Evolutionary conservation across 2,888 invertebrate species (phyloP).

Genomic region (Phaedon cochleariae): DNA sequence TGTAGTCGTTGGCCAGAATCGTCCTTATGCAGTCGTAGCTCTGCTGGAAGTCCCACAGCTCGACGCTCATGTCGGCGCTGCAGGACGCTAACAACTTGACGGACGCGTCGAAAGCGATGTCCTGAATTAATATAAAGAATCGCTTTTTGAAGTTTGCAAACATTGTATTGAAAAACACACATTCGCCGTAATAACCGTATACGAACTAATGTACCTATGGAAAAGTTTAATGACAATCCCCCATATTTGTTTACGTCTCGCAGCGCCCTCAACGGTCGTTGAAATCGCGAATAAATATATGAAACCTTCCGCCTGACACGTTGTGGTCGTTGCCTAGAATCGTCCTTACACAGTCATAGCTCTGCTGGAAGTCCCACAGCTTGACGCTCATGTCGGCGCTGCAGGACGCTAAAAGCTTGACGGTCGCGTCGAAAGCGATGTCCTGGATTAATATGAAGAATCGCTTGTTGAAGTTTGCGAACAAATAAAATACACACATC

Average conservation of each 20-base stretch:
- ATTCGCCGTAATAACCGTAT: too few relatives aligned
- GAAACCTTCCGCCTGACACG: conserved; percentile 97
- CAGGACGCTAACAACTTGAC: conserved; percentile 97
- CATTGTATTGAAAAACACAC: too few relatives aligned
- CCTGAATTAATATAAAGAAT: conserved; percentile 11
- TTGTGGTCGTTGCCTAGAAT: conserved; percentile 99
- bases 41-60: conserved; percentile 96
- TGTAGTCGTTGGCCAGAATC: conserved; percentile 99
- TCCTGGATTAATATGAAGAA: conserved; percentile 58
- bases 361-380: conserved; percentile 95
- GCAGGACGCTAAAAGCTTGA: conserved; percentile 96
- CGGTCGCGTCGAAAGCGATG: conserved; percentile 95
- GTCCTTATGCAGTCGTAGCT: conserved; percentile 97
- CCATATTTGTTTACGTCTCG: too few relatives aligned
- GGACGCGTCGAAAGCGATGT: conserved; percentile 95
- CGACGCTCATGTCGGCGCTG: conserved; percentile 99
- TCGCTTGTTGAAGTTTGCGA: too few relatives aligned
- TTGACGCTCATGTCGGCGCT: conserved; percentile 99
- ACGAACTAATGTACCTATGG: too few relatives aligned
- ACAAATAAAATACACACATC: too few relatives aligned
- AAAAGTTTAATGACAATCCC: too few relatives aligned
- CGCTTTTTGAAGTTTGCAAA: too few relatives aligned
- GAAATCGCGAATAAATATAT: too few relatives aligned
- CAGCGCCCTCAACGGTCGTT: too few relatives aligned
- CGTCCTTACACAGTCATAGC: conserved; percentile 96